These are phyloP conservation scores for Trogon melanurus DNA, from an alignment of 2,113 vertebrate genomes.

Conservation along the genomic window DNA sequence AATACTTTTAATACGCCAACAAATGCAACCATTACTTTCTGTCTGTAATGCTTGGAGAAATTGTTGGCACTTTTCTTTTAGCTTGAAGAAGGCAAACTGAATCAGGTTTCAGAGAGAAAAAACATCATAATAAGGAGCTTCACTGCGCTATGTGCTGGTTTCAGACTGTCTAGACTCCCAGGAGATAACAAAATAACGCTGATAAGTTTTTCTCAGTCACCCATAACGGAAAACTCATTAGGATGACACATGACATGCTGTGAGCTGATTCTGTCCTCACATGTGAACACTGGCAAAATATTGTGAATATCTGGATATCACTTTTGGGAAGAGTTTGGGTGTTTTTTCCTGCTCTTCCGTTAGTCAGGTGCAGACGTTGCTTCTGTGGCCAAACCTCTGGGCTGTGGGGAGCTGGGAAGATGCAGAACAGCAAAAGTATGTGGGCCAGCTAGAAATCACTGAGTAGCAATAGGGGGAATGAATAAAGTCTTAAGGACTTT, in stretches of 20 bases:
- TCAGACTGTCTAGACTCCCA: constrained; percentile 58
- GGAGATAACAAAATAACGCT: constrained; percentile 49
- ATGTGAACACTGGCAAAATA: neutral
- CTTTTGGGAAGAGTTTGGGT: neutral
- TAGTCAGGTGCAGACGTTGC: neutral
- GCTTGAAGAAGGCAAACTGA: constrained; percentile 20
- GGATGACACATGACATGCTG: constrained; percentile 34
- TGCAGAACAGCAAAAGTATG: neutral
- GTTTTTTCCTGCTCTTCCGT: neutral
- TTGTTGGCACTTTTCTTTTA: constrained; percentile 51
- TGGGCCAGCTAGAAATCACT: neutral
- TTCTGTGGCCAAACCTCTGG: neutral
- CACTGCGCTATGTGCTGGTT: neutral
- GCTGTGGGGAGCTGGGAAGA: neutral
- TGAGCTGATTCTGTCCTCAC: neutral
- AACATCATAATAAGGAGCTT: constrained; percentile 25
- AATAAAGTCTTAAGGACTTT: neutral
- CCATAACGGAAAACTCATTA: constrained; percentile 56
- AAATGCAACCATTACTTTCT: constrained; percentile 48
- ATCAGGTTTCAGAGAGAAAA: constrained; percentile 43
- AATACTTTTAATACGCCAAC: constrained; percentile 22
- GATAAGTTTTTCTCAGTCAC: constrained; percentile 50
- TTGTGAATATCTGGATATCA: neutral
- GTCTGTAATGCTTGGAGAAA: neutral
- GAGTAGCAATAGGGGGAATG: neutral